Evolutionary conservation across 2,113 vertebrate species (phyloP).

Genomic region (Climacteris rufus): DNA sequence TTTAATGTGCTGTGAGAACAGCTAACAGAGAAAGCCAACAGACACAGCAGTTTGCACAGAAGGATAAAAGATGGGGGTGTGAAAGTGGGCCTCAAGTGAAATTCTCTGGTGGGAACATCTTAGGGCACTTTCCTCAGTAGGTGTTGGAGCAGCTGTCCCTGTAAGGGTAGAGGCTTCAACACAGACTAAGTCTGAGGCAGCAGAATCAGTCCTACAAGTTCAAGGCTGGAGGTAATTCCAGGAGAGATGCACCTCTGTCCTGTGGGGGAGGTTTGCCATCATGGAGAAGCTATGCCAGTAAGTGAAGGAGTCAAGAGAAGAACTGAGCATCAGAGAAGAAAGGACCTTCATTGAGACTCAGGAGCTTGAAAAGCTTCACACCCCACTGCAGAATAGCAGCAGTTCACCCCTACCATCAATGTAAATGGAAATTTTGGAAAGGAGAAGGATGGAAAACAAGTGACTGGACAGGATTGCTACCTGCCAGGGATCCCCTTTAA

Average conservation of each 20-base stretch:
- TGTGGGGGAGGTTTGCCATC: accelerated
- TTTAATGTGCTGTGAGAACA: neutral
- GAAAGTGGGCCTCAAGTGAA: neutral
- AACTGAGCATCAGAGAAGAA: neutral
- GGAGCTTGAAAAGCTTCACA: neutral
- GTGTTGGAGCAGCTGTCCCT: neutral
- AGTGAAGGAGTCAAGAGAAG: neutral
- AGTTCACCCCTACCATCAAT: accelerated
- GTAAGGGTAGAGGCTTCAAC: neutral
- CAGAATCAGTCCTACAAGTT: neutral
- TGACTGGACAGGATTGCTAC: neutral
- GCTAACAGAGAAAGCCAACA: neutral
- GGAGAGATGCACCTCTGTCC: neutral
- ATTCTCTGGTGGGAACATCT: neutral
- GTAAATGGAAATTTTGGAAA: neutral
- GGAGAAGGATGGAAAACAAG: neutral
- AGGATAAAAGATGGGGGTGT: neutral
- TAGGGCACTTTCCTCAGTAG: neutral
- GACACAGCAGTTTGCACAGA: neutral
- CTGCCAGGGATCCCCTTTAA: neutral
- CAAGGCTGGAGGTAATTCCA: neutral
- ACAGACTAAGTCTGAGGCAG: neutral
- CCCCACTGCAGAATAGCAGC: neutral
- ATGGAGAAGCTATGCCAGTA: accelerated
- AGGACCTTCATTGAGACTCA: neutral